Percentiles rank a stretch among this genome's conserved stretches.
Conservation (phyloP, 2,888 invertebrate genomes). For the Dryococelus australis region DNA sequence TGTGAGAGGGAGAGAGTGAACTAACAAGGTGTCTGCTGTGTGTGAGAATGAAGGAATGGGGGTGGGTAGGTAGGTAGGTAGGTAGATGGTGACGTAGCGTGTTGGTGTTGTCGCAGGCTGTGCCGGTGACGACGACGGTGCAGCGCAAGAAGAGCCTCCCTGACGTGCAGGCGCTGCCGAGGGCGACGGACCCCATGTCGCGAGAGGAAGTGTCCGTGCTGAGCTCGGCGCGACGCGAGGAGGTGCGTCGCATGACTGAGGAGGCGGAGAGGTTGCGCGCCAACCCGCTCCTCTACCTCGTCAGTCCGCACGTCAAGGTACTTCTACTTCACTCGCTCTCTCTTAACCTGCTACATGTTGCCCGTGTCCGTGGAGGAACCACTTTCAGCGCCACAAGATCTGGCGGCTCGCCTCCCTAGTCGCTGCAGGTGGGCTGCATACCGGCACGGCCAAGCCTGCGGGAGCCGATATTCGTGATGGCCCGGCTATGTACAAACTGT, state of each 20-base stretch:
- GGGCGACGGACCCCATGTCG: slow-evolving; percentile 84
- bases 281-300: slow-evolving; percentile 93
- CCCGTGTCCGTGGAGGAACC: not conserved
- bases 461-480: no score
- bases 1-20: no score
- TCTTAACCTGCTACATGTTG: not conserved
- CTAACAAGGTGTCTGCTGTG: no score
- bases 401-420: not conserved
- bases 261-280: slow-evolving; percentile 91
- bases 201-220: slow-evolving; percentile 94
- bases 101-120: slow-evolving; percentile 65
- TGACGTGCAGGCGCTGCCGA: slow-evolving; percentile 86
- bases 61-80: no score
- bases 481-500: no score
- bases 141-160: slow-evolving; percentile 97
- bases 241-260: slow-evolving; percentile 89
- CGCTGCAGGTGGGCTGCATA: not conserved
- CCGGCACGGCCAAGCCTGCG: no score
- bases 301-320: slow-evolving; percentile 98
- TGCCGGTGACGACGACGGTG: slow-evolving; percentile 76
- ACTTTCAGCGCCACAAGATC: no score
- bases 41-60: no score
- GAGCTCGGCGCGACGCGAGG: slow-evolving; percentile 93
- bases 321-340: slow-evolving; percentile 52
- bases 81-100: not conserved